phyloP scores from a whole-genome alignment of 2,797 vertebrate genomes.

The Zenarchopterus dispar region DNA sequence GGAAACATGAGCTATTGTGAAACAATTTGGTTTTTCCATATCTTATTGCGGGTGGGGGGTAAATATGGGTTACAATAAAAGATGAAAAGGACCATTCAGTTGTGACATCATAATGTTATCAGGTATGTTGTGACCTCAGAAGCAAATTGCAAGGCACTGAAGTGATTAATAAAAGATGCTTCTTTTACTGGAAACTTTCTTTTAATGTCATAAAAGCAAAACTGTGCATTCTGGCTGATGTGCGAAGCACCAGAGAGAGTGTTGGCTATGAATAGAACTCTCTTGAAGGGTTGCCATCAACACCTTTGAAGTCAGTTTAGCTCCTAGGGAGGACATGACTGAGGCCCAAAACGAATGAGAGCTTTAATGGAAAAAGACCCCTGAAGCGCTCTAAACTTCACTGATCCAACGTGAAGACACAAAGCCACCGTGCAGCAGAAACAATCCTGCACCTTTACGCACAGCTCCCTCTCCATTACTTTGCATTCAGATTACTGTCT shows the following conservation, averaged over 20 bases:
- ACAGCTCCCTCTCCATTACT: conserved; percentile 49
- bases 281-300: conserved; percentile 50
- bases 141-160: not conserved
- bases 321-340: conserved; percentile 50
- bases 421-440: conserved; percentile 51
- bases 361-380: conserved; percentile 70
- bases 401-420: conserved; percentile 41
- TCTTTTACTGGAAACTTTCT: not conserved
- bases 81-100: no score
- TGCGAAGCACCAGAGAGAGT: conserved; percentile 47
- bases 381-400: conserved; percentile 47
- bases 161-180: no score
- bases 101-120: no score
- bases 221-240: conserved; percentile 15
- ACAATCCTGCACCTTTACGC: conserved; percentile 49
- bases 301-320: conserved; percentile 71
- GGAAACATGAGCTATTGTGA: no score
- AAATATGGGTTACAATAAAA: no score
- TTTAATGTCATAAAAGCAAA: conserved; percentile 23
- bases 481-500: conserved; percentile 61
- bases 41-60: no score
- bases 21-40: no score
- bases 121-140: not conserved
- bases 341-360: conserved; percentile 60
- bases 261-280: conserved; percentile 33